Evolutionary conservation across 2,888 invertebrate species (phyloP).

Genomic region (Dorcus hopei): DNA sequence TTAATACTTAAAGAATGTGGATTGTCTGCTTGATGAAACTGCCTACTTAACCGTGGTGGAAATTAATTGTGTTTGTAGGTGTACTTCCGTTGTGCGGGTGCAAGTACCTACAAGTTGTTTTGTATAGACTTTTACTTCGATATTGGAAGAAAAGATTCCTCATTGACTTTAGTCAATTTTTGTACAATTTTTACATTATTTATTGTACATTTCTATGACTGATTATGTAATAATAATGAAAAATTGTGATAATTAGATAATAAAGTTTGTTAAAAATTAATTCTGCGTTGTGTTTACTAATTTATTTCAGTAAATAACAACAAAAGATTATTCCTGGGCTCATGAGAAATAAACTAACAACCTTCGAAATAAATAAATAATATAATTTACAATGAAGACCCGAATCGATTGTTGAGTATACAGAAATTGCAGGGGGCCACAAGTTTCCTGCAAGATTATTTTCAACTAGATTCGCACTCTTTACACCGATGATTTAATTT

Average conservation of each 20-base stretch:
- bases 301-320: no score
- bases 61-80: not conserved
- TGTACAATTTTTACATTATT: constrained; percentile 30
- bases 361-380: no score
- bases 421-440: no score
- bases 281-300: not conserved
- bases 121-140: constrained; percentile 9
- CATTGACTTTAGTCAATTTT: constrained; percentile 14
- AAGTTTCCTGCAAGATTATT: not conserved
- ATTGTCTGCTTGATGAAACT: not conserved
- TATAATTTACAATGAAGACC: no score
- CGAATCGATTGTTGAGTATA: no score
- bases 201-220: constrained; percentile 33
- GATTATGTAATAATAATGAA: constrained; percentile 21
- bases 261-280: constrained; percentile 1
- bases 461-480: constrained; percentile 4
- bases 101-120: constrained; percentile 5
- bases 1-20: not conserved
- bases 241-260: constrained; percentile 11
- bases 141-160: constrained; percentile 2
- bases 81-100: constrained; percentile 3
- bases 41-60: not conserved
- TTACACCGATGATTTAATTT: not conserved
- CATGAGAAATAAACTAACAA: no score
- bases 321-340: no score